Evolutionary conservation across 2,113 vertebrate genomes (phyloP), one percentile per base, ranked within the genome.

Genomic region (Catharus bicknelli): DNA sequence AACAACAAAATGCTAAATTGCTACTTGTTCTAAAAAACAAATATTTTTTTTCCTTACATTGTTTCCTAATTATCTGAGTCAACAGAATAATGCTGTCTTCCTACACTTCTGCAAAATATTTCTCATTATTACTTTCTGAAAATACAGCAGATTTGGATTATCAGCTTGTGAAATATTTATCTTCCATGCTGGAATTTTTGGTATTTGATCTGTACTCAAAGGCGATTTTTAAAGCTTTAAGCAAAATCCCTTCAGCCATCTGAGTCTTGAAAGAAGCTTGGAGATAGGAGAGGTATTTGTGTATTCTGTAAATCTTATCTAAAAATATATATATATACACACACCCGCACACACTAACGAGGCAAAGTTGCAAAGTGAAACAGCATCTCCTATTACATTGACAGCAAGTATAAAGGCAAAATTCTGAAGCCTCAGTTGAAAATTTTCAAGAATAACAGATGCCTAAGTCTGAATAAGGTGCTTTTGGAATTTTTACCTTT

Each of bases 101-200:
- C 61, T 59, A 74, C 4, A 26, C 11, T 70, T 80, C 18, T 74
- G 57, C 36, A 67, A 84, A 84, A 57, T 20, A 87, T 16, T 78
- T 86, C 29, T 72, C 36, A 72, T 86, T 85, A 86, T 63, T 55
- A 40, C 40, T 38, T 63, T 64, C 75, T 51, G 42, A 72, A 86
- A 90, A 77, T 23, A 69, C 20, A 84, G 64, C 47, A 78, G 42
- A 74, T 58, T 75, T 32, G 16, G 20, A 17, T 78, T 94, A 90
- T 63, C 55, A 83, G 61, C 38, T 83, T 67, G 59, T 87, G 73
- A 95, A 94, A 90, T 86, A 84, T 84, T 95, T 95, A 81, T 92
- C 62, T 78, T 81, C 21, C 45, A 59, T n/a, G 48, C n/a, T 84
- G 48, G 66, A 90, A 67, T 75, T 78, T 87, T 83, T 11, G 2